Base-by-base conservation (phyloP, 2,113 vertebrate species). In the Pleuronectes platessa region DNA sequence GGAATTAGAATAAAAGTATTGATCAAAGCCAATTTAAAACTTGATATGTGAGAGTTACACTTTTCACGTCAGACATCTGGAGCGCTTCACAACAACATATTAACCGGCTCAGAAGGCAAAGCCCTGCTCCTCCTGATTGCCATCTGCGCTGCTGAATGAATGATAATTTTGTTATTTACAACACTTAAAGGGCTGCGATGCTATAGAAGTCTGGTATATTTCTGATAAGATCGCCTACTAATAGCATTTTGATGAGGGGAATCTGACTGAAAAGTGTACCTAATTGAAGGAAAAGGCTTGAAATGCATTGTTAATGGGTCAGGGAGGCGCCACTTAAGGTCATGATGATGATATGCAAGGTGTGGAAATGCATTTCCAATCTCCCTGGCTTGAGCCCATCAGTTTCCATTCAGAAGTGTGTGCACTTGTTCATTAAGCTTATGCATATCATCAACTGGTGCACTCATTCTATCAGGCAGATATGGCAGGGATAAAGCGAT, bases 271-370 rank as follows among this genome's bases (percentile, higher is more conserved):
- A 86, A 84, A 88, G 91, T 89, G 88, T 87, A 82, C 82, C 88
- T 92, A 91, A 93, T 92, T 92, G 90, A 82, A 90, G 88, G 73
- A 90, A 92, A 91, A 90, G 91, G 92, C 91, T 93, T 92, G 86
- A 89, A 92, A 91, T 93, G 89, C 90, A 90, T 92, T 93, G 92
- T 92, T 93, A 92, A 90, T 89, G 89, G 91, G 92, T 92, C 88
- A 88, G 85, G 85, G 89, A 82, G 85, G 62, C 88, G 76, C 84
- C 91, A 92, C 89, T 92, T 92, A 92, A 76, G 86, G 81, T 80
- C 82, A 67, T 76, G 82, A 87, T 91, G 88, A 91, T 90, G 89
- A 92, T 89, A 87, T 89, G 86, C 88, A 90, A 91, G 90, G 91
- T 93, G 91, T 92, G 89, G 83, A 93, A 93, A 93, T 88, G 90